Evolutionary conservation across 92 coral and sea anemone genomes (phyloP).

Genomic region (Epizoanthus stellaris): DNA sequence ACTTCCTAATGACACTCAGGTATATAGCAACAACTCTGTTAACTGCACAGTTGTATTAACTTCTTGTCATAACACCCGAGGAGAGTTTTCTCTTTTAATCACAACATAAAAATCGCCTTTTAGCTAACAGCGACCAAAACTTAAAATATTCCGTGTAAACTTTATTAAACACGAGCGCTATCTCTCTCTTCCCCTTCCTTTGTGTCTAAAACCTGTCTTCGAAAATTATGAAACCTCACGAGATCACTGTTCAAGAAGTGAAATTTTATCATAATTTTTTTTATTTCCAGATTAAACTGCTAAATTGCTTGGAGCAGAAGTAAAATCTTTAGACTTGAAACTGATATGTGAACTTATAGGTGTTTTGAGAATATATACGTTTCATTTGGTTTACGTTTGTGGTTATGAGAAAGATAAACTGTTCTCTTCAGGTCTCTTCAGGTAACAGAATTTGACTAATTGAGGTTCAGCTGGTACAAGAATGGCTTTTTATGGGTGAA

Average conservation of each 20-base stretch:
- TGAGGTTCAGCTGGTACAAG: conserved; percentile 44
- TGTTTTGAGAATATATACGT: conserved; percentile 24
- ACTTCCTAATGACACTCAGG: conserved; percentile 73
- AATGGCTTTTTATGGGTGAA: conserved; percentile 35
- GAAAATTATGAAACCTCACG: conserved; percentile 7
- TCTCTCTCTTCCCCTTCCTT: conserved; percentile 14
- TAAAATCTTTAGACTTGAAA: background rate
- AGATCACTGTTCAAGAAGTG: conserved; percentile 18
- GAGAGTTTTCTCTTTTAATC: conserved; percentile 35
- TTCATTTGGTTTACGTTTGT: conserved; percentile 48
- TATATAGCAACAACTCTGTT: conserved; percentile 54
- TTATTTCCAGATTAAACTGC: conserved; percentile 2
- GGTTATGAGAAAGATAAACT: conserved; percentile 38
- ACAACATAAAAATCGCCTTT: conserved; percentile 26
- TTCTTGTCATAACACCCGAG: conserved; percentile 60
- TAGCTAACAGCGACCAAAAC: background rate
- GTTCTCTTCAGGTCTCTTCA: conserved; percentile 34
- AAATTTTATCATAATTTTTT: conserved; percentile 11
- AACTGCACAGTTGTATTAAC: conserved; percentile 61
- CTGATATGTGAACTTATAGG: conserved; percentile 16
- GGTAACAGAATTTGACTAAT: conserved; percentile 42
- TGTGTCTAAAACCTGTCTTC: conserved; percentile 1
- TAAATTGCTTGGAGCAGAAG: conserved; percentile 18
- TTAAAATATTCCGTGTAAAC: conserved; percentile 2
- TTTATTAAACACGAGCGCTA: conserved; percentile 12